These are phyloP conservation scores for Erebia aethiops DNA, from an alignment of 2,888 invertebrate species.

Conservation along the genomic window DNA sequence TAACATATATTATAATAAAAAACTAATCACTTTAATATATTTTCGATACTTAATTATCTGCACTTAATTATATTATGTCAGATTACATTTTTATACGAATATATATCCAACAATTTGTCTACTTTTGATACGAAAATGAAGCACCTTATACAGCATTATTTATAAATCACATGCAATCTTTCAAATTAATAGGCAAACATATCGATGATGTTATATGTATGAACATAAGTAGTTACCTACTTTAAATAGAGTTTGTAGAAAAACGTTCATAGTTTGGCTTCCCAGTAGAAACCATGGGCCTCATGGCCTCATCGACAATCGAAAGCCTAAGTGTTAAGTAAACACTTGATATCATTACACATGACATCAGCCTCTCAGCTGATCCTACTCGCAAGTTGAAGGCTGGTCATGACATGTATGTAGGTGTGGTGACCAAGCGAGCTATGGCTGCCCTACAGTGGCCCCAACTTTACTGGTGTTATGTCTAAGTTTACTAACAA, in stretches of 20 bases:
- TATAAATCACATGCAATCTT: background rate
- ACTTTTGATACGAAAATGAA: slow-evolving; percentile 8
- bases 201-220: background rate
- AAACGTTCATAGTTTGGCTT: slow-evolving; percentile 33
- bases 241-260: background rate
- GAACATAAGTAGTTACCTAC: background rate
- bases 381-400: slow-evolving; percentile 67
- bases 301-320: slow-evolving; percentile 35
- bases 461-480: slow-evolving; percentile 44
- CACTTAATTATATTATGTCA: slow-evolving; percentile 9
- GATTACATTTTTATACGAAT: slow-evolving; percentile 20
- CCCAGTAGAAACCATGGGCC: slow-evolving; percentile 35
- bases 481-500: slow-evolving; percentile 26
- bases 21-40: background rate
- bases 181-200: background rate
- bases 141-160: background rate
- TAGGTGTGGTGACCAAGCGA: slow-evolving; percentile 55
- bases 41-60: slow-evolving; percentile 22
- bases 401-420: slow-evolving; percentile 65
- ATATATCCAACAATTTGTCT: slow-evolving; percentile 24
- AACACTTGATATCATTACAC: slow-evolving; percentile 57
- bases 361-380: slow-evolving; percentile 77
- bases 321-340: slow-evolving; percentile 50
- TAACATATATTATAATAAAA: background rate
- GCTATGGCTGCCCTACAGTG: slow-evolving; percentile 48